A percentile compares a stretch with the other conserved stretches of the same genome.
These are phyloP conservation scores for Norana najaformis DNA, from an alignment of 2,888 invertebrate species.

Conservation along the genomic window DNA sequence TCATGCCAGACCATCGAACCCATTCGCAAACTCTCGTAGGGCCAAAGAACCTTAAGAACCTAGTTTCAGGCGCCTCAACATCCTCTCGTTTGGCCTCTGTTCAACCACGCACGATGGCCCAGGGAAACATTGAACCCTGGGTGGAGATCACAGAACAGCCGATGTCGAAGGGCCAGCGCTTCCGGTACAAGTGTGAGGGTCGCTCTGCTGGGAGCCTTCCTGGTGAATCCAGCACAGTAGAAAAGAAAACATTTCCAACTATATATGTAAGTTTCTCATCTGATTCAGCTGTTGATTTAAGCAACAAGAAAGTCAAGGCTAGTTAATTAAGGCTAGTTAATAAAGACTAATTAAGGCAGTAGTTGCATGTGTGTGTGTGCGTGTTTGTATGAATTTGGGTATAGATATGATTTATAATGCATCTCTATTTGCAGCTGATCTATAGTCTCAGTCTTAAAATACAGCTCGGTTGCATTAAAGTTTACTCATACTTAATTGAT, in stretches of 20 bases:
- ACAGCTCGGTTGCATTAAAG: no score
- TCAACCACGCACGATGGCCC: neutral
- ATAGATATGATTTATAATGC: no score
- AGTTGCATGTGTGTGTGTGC: no score
- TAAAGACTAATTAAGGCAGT: no score
- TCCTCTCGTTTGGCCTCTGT: neutral
- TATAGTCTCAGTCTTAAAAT: no score
- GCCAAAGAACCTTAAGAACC: slow-evolving; percentile 2
- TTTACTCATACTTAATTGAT: no score
- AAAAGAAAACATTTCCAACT: slow-evolving; percentile 88
- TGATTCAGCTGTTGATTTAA: neutral
- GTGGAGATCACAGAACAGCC: slow-evolving; percentile 28
- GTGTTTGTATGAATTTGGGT: no score
- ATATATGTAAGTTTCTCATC: slow-evolving; percentile 68
- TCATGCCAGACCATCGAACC: neutral
- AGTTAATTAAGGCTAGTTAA: no score
- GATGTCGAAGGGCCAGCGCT: slow-evolving; percentile 31
- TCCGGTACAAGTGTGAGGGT: slow-evolving; percentile 83
- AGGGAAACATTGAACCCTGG: slow-evolving; percentile 17
- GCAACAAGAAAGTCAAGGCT: no score
- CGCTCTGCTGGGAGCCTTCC: slow-evolving; percentile 93
- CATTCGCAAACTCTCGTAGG: neutral
- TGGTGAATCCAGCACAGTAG: slow-evolving; percentile 81
- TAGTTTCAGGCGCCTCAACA: neutral
- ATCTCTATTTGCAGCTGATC: no score